These are phyloP conservation scores for Macrobrachium nipponense DNA, from an alignment of 1,140 invertebrate genomes.

Conservation along the genomic window DNA sequence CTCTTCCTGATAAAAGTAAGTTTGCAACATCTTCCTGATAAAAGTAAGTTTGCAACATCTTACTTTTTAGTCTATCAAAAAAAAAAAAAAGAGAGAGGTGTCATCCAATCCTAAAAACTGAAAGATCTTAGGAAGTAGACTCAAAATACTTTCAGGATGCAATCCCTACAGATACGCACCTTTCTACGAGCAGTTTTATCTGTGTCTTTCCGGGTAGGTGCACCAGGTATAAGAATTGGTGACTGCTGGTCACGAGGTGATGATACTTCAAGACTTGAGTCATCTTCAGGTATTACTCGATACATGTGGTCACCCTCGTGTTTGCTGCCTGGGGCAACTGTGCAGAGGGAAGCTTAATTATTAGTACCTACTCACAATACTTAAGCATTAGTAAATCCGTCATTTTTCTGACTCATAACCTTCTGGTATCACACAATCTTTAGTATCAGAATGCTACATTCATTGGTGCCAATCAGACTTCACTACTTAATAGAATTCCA, in stretches of 20 bases:
- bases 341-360: constrained; percentile 2
- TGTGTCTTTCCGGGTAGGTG: constrained; percentile 75
- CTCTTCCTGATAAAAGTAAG: too few relatives aligned
- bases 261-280: constrained; percentile 77
- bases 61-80: too few relatives aligned
- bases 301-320: constrained; percentile 65
- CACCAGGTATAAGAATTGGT: constrained; percentile 71
- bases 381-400: background rate
- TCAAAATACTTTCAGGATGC: too few relatives aligned
- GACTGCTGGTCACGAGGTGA: constrained; percentile 79
- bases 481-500: too few relatives aligned
- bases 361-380: background rate
- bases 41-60: too few relatives aligned
- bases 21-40: too few relatives aligned
- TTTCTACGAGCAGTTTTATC: constrained; percentile 77
- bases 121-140: too few relatives aligned
- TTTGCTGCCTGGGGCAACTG: constrained; percentile 59
- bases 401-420: background rate
- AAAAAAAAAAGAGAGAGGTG: too few relatives aligned
- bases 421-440: too few relatives aligned
- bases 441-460: too few relatives aligned
- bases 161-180: background rate
- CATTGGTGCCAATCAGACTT: too few relatives aligned
- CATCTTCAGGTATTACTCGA: constrained; percentile 75
- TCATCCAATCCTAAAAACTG: background rate